Evolutionary conservation across 2,797 vertebrate genomes (phyloP).

Genomic region (Argya squamiceps): DNA sequence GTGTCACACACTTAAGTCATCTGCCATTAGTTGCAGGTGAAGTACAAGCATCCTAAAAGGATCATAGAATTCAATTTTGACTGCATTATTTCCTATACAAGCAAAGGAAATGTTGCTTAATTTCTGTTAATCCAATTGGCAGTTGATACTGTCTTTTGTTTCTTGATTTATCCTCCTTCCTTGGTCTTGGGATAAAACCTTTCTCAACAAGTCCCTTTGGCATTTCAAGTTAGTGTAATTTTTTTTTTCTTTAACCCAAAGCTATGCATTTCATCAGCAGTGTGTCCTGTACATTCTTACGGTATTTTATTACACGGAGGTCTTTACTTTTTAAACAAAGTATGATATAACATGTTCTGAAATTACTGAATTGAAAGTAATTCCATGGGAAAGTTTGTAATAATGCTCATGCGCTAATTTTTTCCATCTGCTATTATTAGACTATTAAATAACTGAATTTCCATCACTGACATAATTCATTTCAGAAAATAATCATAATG

Average conservation of each 20-base stretch:
- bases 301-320: neutral
- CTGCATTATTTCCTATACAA: neutral
- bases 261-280: neutral
- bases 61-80: conserved; percentile 14
- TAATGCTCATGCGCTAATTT: neutral
- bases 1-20: neutral
- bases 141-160: neutral
- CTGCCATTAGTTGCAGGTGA: neutral
- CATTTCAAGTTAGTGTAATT: neutral
- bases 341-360: neutral
- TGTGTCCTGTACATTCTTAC: neutral
- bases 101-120: neutral
- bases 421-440: neutral
- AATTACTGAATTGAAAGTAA: neutral
- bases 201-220: neutral
- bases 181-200: neutral
- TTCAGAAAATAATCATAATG: neutral
- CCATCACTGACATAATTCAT: neutral
- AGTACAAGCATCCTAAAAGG: conserved; percentile 21
- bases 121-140: neutral
- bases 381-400: neutral
- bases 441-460: neutral
- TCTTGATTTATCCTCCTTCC: neutral
- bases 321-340: neutral
- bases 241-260: neutral